Percentiles rank a stretch among this genome's conserved stretches.
phyloP scores from a whole-genome alignment of 2,888 invertebrate species.

The Cryptus armator region DNA sequence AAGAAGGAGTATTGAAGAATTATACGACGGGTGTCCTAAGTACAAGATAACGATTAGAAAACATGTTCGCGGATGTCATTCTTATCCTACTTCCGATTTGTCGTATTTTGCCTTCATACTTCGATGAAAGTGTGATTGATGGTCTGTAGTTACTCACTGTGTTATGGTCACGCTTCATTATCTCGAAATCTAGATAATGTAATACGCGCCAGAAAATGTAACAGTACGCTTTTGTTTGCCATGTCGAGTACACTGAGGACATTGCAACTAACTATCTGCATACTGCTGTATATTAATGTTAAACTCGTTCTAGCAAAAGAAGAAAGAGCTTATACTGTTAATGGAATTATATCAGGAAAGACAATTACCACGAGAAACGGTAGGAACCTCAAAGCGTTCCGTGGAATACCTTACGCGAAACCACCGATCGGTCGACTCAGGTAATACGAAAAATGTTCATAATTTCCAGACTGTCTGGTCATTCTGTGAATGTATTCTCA shows the following conservation, averaged over 20 bases:
- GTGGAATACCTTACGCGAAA: constrained; percentile 68
- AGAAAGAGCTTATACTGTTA: background rate
- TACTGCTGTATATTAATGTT: background rate
- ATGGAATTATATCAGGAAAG: background rate
- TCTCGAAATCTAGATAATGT: too few relatives aligned
- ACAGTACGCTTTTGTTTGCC: background rate
- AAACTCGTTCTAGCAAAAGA: background rate
- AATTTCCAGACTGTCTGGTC: background rate
- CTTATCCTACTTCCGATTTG: too few relatives aligned
- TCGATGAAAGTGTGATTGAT: too few relatives aligned
- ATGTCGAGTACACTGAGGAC: background rate
- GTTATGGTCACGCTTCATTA: too few relatives aligned
- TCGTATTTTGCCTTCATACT: too few relatives aligned
- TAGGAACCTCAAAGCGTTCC: constrained; percentile 44
- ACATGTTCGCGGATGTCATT: too few relatives aligned
- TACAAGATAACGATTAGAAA: too few relatives aligned
- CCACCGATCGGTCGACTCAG: constrained; percentile 60
- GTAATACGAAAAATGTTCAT: constrained; percentile 11
- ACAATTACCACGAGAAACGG: constrained; percentile 48
- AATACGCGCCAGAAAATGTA: background rate
- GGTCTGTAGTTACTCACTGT: too few relatives aligned
- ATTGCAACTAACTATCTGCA: background rate
- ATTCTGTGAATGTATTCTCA: background rate
- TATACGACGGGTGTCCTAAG: too few relatives aligned
- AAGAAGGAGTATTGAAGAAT: too few relatives aligned